Base-by-base conservation (phyloP, 2,113 vertebrate genomes). In the Seriola dumerili region DNA sequence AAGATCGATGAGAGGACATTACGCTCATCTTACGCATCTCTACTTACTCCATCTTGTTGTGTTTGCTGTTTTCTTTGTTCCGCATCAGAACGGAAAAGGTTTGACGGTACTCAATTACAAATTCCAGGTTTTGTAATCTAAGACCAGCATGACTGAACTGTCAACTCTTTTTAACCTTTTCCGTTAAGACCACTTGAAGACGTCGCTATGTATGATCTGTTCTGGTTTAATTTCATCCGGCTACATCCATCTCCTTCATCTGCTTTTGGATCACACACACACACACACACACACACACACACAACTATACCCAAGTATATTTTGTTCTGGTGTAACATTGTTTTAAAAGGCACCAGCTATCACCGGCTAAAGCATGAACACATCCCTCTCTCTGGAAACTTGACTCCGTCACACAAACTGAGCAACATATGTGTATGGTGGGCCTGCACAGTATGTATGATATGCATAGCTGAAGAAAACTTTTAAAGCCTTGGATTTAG, bases 401-500 rank as follows among this genome's bases (percentile, higher is more conserved):
- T 10, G n/a, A 23, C 5, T 57, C 54, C 4, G 4, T 29, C 29
- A 29, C 29, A 29, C 29, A 29, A 29, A 29, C 29, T 29, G 29
- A 29, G 14, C 21, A 63, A 74, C 72, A 44, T 17, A 17, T 61
- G 42, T 36, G 44, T 50, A 46, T 14, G 8, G 2, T 11, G 21
- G 10, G 21, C 52, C 52, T 42, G n/a, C n/a, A 34, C 65, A 23
- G 50, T 21, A 50, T 63, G 57, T 46, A 32, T 65, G 13, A 65
- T 21, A 54, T 2, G 23, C 70, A 59, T 25, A 29, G 32, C 42
- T 54, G 8, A 29, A 12, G 8, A 71, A 72, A 77, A 71, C 71
- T 1, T 63, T 44, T 59, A 81, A 84, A 81, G 40, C 69, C 34
- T 50, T 19, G 12, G 73, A 55, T 85, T 75, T 52, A 59, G 48